These are phyloP conservation scores for Sciurus vulgaris DNA, from an alignment of 2,797 vertebrate genomes.

Conservation along the genomic window DNA sequence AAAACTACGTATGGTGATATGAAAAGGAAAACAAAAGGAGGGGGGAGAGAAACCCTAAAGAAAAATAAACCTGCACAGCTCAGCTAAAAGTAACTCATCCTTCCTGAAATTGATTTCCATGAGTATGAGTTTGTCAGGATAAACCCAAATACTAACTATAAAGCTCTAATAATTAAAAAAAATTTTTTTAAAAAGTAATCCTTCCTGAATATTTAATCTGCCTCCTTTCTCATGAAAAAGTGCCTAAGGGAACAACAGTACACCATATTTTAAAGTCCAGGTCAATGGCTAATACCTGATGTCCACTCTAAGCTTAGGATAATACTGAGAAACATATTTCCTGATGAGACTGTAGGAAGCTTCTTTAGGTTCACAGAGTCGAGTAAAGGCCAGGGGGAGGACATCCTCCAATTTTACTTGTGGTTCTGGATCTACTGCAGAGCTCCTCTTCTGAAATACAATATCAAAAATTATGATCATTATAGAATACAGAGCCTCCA, in stretches of 20 bases:
- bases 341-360: conserved; percentile 98
- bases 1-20: not conserved
- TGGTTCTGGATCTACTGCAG: conserved; percentile 86
- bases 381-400: conserved; percentile 97
- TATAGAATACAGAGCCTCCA: not conserved
- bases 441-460: conserved; percentile 87
- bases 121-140: too few relatives aligned
- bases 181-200: not conserved
- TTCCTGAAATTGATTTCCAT: not conserved
- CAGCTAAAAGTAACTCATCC: not conserved
- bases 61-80: not conserved
- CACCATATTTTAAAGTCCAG: not conserved
- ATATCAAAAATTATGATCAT: conserved; percentile 10
- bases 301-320: conserved; percentile 95
- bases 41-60: not conserved
- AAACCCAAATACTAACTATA: too few relatives aligned
- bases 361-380: conserved; percentile 98
- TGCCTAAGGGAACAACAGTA: not conserved
- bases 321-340: conserved; percentile 98
- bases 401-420: conserved; percentile 95
- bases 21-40: not conserved
- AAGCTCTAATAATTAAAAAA: too few relatives aligned
- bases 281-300: conserved; percentile 89
- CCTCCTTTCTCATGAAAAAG: not conserved
- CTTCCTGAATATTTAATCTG: conserved; percentile 2